Conservation (phyloP, 2,888 invertebrate genomes). For the Prosapia bicincta region DNA sequence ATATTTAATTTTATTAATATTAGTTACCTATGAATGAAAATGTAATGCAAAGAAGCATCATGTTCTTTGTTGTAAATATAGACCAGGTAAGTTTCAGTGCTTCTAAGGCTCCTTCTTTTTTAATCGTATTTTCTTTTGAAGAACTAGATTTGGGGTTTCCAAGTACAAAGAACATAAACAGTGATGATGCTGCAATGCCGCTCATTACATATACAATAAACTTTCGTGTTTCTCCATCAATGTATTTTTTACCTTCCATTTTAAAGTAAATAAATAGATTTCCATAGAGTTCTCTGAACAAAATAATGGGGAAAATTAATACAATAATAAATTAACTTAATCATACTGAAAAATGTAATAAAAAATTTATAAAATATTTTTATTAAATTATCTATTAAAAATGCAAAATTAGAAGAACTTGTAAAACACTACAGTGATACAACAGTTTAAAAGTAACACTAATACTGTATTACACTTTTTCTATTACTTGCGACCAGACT, state of each 20-base stretch:
- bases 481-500: no score
- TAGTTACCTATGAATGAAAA: conserved; percentile 84
- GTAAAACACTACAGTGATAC: no score
- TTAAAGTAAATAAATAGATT: conserved; percentile 26
- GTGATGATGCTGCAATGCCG: conserved; percentile 28
- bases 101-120: conserved; percentile 54
- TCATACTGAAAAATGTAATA: no score
- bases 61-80: conserved; percentile 75
- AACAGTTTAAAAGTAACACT: no score
- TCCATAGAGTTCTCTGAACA: conserved; percentile 25
- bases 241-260: conserved; percentile 32
- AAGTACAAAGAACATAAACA: conserved; percentile 58
- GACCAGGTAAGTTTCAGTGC: conserved; percentile 71
- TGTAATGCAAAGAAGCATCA: conserved; percentile 76
- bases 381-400: no score
- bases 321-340: background rate
- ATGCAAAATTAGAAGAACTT: no score
- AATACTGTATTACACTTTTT: no score
- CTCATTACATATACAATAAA: conserved; percentile 30
- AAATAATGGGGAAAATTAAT: no score
- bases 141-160: conserved; percentile 51
- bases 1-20: background rate
- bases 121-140: conserved; percentile 32
- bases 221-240: conserved; percentile 33
- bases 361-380: no score